phyloP scores from a whole-genome alignment of 2,113 vertebrate species.

The Cavia porcellus region DNA sequence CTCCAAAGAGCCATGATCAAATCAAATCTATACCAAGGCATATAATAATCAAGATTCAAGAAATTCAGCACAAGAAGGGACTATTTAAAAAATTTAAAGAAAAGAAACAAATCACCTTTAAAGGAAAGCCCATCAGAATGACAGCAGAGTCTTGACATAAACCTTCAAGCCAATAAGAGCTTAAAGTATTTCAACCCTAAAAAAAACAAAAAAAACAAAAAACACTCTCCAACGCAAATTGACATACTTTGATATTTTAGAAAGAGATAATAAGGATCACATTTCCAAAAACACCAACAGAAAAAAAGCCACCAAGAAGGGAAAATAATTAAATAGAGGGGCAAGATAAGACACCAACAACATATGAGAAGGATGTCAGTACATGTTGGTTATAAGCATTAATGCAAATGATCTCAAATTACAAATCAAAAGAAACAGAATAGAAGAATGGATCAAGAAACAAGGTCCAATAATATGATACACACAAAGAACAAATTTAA shows the following conservation, averaged over 20 bases:
- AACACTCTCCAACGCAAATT: background rate
- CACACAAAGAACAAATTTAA: no score
- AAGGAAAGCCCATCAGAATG: background rate
- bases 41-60: background rate
- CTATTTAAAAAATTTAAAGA: background rate
- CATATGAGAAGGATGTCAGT: background rate
- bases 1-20: background rate
- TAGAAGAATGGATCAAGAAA: background rate
- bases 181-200: background rate
- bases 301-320: no score
- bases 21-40: background rate
- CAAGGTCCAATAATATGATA: background rate
- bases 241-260: no score
- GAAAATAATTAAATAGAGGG: no score
- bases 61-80: background rate
- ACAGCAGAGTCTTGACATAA: background rate
- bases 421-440: background rate
- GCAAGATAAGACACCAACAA: no score
- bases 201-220: no score
- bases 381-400: background rate
- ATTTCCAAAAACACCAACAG: no score
- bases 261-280: no score
- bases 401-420: background rate
- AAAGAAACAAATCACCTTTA: background rate
- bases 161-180: background rate